Evolutionary conservation across 2,888 invertebrate genomes (phyloP), one percentile per base, ranked within the genome.

Genomic region (Gymnoscelis rufifasciata): DNA sequence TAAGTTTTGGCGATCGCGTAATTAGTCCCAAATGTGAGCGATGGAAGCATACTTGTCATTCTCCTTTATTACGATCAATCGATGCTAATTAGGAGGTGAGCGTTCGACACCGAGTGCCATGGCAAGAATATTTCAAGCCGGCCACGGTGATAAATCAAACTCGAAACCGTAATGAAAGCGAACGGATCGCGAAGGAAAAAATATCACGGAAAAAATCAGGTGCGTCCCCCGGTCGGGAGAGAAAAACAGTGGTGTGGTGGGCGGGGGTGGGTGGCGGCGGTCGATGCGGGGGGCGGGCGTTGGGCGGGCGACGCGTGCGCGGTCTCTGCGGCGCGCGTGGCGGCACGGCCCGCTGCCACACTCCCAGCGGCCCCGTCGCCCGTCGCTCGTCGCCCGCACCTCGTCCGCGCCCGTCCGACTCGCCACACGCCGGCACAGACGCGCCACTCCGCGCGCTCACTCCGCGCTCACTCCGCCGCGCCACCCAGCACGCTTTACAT

Each of bases 161-260:
- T 87, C 82, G 84, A 87, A 83, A 86, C 86, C 88, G 84, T 87
- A 88, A 88, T 88, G 87, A 88, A 88, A 88, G 87, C 87, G 87
- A 88, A 86, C 87, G 87, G 87, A 87, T 87, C 86, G 87, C 83
- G 83, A 83, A 82, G 87, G 84, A 84, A 86, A 86, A 88, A 88
- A 86, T 87, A 87, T 87, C 87, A 86, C 86, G 86, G 87, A 86
- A 88, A 88, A 87, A 88, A 88, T 87, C 87, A 87, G 87, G 87
- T 88, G 87, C 86, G 83, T 83, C 86, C 83, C 84, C 84, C 83
- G 82, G 78, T 80, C 82, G 84, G 78, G 78, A 82, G 83, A 84
- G 83, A 82, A 84, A 87, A 83, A 83, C 83, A 84, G 82, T 47
- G 47, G 71, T 68, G 71, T 69, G 71, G 74, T 69, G 65, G 73